phyloP scores from a whole-genome alignment of 92 coral and sea anemone genomes.

The Zoanthus sociatus region DNA sequence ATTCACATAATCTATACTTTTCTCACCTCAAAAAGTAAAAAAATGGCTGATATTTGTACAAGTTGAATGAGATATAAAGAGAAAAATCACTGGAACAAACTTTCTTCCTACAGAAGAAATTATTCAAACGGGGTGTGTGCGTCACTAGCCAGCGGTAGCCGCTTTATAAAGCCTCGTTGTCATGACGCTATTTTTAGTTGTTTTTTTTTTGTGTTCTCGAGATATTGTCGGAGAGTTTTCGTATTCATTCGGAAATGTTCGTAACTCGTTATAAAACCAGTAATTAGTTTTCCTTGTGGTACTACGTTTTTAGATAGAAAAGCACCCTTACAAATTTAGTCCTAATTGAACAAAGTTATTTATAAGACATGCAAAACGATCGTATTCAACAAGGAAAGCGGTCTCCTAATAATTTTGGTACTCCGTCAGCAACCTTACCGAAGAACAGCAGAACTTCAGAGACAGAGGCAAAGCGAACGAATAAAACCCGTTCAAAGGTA shows the following conservation, averaged over 20 bases:
- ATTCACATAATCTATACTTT: not conserved
- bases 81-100: slow-evolving; percentile 75
- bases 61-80: slow-evolving; percentile 54
- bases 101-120: slow-evolving; percentile 48
- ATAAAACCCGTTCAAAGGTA: slow-evolving; percentile 84
- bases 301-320: not conserved
- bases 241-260: slow-evolving; percentile 5
- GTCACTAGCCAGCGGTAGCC: slow-evolving; percentile 81
- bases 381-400: not conserved
- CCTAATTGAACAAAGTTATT: not conserved
- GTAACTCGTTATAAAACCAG: not conserved
- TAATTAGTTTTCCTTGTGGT: too few species aligned
- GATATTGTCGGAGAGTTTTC: slow-evolving; percentile 31
- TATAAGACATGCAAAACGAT: not conserved
- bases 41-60: slow-evolving; percentile 46
- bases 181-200: slow-evolving; percentile 78
- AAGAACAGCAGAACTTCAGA: not conserved
- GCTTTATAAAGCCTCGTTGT: slow-evolving; percentile 85
- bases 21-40: slow-evolving; percentile 17
- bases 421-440: not conserved
- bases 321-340: not conserved
- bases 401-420: not conserved
- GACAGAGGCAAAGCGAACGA: slow-evolving; percentile 58
- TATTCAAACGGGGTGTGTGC: slow-evolving; percentile 88
- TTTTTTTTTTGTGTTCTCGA: slow-evolving; percentile 70